Conservation (phyloP, 2,888 invertebrate species). For the Dicyrtomina minuta region DNA sequence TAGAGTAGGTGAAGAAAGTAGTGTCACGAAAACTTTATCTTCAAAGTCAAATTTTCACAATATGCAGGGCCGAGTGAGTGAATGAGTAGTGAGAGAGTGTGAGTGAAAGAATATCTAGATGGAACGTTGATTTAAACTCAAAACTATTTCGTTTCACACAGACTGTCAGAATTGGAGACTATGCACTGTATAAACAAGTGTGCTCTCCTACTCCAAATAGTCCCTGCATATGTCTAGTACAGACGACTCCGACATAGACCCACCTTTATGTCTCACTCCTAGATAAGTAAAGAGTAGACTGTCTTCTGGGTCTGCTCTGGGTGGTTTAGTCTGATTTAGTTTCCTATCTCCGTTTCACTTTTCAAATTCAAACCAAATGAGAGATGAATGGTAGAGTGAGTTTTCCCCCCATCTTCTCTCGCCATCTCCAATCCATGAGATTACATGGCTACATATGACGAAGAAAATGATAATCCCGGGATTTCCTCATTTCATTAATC, state of each 20-base stretch:
- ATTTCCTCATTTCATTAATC: conserved; percentile 52
- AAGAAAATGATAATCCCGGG: conserved; percentile 46
- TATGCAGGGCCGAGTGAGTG: not conserved
- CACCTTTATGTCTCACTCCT: too few relatives aligned
- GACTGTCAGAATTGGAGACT: too few relatives aligned
- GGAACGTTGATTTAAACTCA: not conserved
- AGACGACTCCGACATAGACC: too few relatives aligned
- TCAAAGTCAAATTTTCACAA: conserved; percentile 30
- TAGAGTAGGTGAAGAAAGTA: not conserved
- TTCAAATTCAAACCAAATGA: too few relatives aligned
- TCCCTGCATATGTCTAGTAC: not conserved
- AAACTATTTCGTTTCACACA: too few relatives aligned
- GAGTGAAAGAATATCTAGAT: not conserved
- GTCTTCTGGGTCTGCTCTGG: too few relatives aligned
- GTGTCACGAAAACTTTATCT: conserved; percentile 11
- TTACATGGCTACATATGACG: not conserved
- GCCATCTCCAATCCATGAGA: too few relatives aligned
- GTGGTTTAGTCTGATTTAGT: too few relatives aligned
- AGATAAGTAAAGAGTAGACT: too few relatives aligned
- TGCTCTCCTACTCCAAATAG: not conserved
- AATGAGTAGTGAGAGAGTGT: not conserved
- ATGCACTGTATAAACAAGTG: too few relatives aligned
- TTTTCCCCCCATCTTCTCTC: not conserved
- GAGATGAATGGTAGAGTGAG: too few relatives aligned
- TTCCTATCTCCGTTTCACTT: too few relatives aligned